Evolutionary conservation across 2,888 invertebrate genomes (phyloP).

Genomic region (Dolomedes plantarius): DNA sequence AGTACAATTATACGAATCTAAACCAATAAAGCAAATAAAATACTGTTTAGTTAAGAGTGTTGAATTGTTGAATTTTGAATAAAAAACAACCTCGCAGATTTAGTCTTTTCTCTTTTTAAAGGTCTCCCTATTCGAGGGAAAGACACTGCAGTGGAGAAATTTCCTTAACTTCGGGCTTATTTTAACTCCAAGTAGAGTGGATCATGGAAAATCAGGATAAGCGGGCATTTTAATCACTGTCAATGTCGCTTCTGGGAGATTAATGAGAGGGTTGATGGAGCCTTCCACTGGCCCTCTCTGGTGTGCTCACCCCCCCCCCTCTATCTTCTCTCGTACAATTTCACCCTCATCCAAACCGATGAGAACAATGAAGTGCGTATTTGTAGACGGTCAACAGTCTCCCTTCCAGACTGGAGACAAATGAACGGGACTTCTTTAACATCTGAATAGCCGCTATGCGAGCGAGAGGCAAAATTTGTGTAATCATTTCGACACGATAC

Average conservation of each 20-base stretch:
- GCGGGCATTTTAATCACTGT: conserved; percentile 60
- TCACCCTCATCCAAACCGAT: not conserved
- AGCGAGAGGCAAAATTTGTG: too few species aligned
- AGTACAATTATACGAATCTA: too few species aligned
- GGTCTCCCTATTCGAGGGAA: too few species aligned
- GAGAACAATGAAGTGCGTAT: conserved; percentile 46
- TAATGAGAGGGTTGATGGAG: conserved; percentile 59
- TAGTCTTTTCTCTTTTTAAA: too few species aligned
- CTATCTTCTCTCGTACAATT: not conserved
- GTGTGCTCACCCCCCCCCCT: not conserved
- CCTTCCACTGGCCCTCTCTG: not conserved
- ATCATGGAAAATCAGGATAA: not conserved
- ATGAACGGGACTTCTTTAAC: conserved; percentile 21
- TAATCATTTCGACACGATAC: too few species aligned
- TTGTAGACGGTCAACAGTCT: conserved; percentile 49
- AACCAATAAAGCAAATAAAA: too few species aligned
- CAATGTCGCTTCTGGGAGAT: conserved; percentile 43
- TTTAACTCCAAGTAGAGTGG: too few species aligned
- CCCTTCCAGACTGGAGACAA: conserved; percentile 35
- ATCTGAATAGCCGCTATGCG: not conserved
- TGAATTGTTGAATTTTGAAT: too few species aligned
- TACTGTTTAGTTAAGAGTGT: too few species aligned
- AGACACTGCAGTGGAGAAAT: too few species aligned
- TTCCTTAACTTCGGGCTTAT: too few species aligned
- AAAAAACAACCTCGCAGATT: too few species aligned